Evolutionary conservation across 2,113 vertebrate genomes (phyloP).

Genomic region (Carassius gibelio): DNA sequence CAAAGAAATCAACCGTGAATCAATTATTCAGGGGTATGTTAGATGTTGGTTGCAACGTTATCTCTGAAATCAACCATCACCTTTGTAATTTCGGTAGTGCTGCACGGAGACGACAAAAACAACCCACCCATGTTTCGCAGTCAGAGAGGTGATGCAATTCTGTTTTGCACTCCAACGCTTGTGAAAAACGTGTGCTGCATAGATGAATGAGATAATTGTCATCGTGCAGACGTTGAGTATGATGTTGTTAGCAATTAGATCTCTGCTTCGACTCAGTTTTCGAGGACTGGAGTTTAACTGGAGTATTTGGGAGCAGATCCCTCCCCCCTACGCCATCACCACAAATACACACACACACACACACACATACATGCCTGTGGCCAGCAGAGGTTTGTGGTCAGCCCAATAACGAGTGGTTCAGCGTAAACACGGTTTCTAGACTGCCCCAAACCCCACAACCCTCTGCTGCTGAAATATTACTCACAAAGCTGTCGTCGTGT

Average conservation of each 20-base stretch:
- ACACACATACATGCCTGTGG: slow-evolving; percentile 75
- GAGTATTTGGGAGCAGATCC: slow-evolving; percentile 40
- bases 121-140: slow-evolving; percentile 1
- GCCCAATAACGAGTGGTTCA: slow-evolving; percentile 74
- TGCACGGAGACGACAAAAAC: neutral
- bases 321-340: slow-evolving; percentile 36
- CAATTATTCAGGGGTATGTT: slow-evolving; percentile 3
- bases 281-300: slow-evolving; percentile 19
- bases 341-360: slow-evolving; percentile 57
- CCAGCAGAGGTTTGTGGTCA: slow-evolving; percentile 74
- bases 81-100: neutral
- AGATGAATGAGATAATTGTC: slow-evolving; percentile 30
- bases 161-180: slow-evolving; percentile 8
- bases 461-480: slow-evolving; percentile 51
- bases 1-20: slow-evolving; percentile 24
- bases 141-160: slow-evolving; percentile 13
- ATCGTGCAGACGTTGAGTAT: neutral
- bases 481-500: slow-evolving; percentile 50
- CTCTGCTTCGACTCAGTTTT: slow-evolving; percentile 33
- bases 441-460: slow-evolving; percentile 68
- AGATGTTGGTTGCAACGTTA: slow-evolving; percentile 2
- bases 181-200: neutral
- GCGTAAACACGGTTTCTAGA: slow-evolving; percentile 72
- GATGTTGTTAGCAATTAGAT: slow-evolving; percentile 14
- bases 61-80: slow-evolving; percentile 14